These are phyloP conservation scores for Lates calcarifer DNA, from an alignment of 2,113 vertebrate species.

Conservation along the genomic window DNA sequence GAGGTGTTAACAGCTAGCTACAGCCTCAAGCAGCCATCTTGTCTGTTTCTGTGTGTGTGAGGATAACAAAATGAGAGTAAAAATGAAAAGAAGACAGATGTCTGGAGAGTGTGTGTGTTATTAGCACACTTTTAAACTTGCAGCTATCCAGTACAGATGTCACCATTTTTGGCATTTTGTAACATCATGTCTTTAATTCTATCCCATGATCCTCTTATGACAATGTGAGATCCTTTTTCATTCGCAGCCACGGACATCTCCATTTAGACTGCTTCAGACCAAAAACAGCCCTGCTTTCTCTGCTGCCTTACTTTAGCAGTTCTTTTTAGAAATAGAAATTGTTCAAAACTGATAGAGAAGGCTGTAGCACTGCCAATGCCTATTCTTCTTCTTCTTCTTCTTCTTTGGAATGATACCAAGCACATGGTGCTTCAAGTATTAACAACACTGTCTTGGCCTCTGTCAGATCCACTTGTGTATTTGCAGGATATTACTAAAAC, in stretches of 20 bases:
- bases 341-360: background rate
- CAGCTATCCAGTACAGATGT: background rate
- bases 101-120: background rate
- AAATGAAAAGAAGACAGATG: background rate
- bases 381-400: background rate
- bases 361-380: background rate
- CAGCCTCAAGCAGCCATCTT: constrained; percentile 76
- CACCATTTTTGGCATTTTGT: constrained; percentile 5
- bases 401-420: background rate
- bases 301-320: background rate
- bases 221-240: constrained; percentile 5
- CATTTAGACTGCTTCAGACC: constrained; percentile 14
- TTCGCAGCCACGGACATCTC: constrained; percentile 7
- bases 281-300: constrained; percentile 7
- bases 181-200: constrained; percentile 12
- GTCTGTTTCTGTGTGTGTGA: constrained; percentile 49
- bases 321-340: constrained; percentile 32
- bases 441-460: constrained; percentile 1
- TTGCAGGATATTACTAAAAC: constrained; percentile 9
- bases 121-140: background rate
- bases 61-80: background rate
- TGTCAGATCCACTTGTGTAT: background rate
- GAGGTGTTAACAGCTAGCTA: constrained; percentile 76
- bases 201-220: background rate
- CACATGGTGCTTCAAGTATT: background rate